These are phyloP conservation scores for Morpho deidamia DNA, from an alignment of 2,888 invertebrate species.

Conservation along the genomic window DNA sequence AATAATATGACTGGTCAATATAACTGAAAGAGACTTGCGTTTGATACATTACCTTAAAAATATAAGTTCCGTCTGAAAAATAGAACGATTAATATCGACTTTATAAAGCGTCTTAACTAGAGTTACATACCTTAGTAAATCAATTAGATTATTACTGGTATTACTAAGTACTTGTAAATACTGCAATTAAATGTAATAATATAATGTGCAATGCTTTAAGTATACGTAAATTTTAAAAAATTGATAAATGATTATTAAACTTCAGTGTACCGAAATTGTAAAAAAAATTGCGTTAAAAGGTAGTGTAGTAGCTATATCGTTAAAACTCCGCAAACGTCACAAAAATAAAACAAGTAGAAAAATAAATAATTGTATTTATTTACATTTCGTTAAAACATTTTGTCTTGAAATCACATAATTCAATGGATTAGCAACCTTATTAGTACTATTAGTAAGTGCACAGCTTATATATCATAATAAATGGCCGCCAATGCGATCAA, in stretches of 20 bases:
- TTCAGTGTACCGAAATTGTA: no score
- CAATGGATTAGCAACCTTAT: background rate
- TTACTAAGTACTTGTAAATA: background rate
- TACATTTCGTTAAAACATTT: background rate
- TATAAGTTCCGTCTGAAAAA: slow-evolving; percentile 5
- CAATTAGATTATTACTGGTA: background rate
- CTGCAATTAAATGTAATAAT: no score
- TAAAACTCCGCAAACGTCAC: background rate
- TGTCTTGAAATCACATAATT: no score
- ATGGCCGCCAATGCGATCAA: no score
- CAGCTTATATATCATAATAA: background rate
- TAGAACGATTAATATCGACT: background rate
- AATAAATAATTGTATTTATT: background rate
- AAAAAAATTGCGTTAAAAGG: no score
- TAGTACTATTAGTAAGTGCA: background rate
- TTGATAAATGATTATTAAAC: no score
- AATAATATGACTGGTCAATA: no score
- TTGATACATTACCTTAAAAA: background rate
- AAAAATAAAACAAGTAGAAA: background rate
- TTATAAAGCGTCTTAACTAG: background rate
- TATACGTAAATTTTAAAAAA: no score
- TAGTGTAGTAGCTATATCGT: no score
- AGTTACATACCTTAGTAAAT: background rate
- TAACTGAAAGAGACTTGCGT: no score
- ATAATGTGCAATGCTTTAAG: no score